These are phyloP conservation scores for Saimiri boliviensis DNA, from an alignment of 2,113 vertebrate genomes.

Conservation along the genomic window DNA sequence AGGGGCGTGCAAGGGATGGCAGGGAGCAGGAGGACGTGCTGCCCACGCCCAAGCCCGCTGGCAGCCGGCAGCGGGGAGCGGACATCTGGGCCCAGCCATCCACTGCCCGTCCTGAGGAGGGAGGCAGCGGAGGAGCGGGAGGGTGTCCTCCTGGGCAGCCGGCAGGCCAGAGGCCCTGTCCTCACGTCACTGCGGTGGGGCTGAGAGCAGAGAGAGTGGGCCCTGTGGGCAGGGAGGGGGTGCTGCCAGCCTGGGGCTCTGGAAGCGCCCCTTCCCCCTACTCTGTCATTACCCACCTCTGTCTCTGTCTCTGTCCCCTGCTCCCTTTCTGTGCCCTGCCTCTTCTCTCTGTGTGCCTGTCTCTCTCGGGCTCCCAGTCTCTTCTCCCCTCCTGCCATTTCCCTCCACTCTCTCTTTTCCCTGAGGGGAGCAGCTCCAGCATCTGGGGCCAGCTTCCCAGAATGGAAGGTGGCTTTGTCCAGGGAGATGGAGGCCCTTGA, in stretches of 20 bases:
- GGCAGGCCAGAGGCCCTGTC: background rate
- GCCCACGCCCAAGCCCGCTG: too few species aligned
- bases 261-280: background rate
- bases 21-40: background rate
- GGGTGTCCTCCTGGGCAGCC: background rate
- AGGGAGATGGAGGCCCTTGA: background rate
- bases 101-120: background rate
- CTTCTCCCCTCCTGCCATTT: background rate
- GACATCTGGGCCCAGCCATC: background rate
- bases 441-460: background rate
- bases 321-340: background rate
- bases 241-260: background rate
- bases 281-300: accelerated
- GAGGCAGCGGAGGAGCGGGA: background rate
- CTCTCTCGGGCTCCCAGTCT: background rate
- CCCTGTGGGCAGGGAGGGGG: background rate
- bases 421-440: background rate
- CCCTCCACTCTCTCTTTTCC: background rate
- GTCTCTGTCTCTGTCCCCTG: background rate
- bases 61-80: background rate
- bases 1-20: background rate
- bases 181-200: background rate
- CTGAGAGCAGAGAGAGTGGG: background rate
- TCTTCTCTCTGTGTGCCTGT: accelerated
- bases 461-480: background rate